Base-by-base conservation (phyloP, 2,888 invertebrate genomes). In the Cerastoderma edule region DNA sequence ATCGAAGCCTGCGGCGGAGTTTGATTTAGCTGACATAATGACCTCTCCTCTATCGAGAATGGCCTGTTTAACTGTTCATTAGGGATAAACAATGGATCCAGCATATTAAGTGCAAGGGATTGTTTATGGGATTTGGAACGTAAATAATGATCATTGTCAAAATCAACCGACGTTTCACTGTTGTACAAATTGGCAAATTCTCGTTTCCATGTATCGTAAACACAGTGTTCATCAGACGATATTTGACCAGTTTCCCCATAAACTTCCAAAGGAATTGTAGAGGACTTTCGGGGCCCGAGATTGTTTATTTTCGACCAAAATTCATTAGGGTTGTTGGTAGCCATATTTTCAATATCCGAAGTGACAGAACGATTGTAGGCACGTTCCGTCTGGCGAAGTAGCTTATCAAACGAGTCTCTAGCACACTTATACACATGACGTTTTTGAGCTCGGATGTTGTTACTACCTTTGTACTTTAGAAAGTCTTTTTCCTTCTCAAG, bases 251-350 rank as follows among this genome's bases (percentile, higher is more conserved):
- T 39, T 27, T 39, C 24, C 27, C 66, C 72, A 5, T 57, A 16
- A 0, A 72, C 32, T 27, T 76, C 57, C 2, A 69, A n/a, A 10
- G 72, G 76, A 10, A 76, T 72, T 22, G 57, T 13, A 32, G 33
- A 39, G 39, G 71, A 39, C 32, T 35, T 64, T 33, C 64, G 63
- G 1, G 72, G 79, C 2, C 75, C 75, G 35, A 79, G 39, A 16
- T 22, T 70, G n/a, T 75, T 67, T 46, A 72, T 72, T 48, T 78
- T 72, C 2, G 68, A 35, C 72, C 75, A 74, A 32, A 78, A 75
- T 39, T 67, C 74, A 19, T 54, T 65, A 13, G 78, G 74, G 44
- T 72, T 67, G 4, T 57, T 65, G 19, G 74, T 28, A 4, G 53
- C 44, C 30, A 79, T 35, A 8, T 32, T 28, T 50, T 75, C 75